These are phyloP conservation scores for Melipona beecheii DNA, from an alignment of 2,888 invertebrate genomes.

Conservation along the genomic window DNA sequence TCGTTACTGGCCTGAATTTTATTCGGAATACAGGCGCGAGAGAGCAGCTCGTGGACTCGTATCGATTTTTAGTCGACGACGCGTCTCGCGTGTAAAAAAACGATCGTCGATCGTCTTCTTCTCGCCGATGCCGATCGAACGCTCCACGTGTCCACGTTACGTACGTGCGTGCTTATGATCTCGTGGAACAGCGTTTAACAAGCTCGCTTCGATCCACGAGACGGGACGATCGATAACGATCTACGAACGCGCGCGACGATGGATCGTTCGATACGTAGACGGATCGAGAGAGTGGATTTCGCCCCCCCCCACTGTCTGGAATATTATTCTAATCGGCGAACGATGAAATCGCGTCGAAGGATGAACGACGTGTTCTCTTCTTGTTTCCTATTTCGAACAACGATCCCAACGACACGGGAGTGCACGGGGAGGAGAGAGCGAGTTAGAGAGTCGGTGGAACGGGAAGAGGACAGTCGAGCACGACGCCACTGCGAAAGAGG, in stretches of 20 bases:
- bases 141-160: background rate
- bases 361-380: constrained; percentile 7
- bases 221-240: constrained; percentile 5
- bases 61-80: constrained; percentile 58
- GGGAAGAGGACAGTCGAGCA: constrained; percentile 16
- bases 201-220: background rate
- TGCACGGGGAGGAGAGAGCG: background rate
- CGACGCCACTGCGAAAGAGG: constrained; percentile 34
- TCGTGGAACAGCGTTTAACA: background rate
- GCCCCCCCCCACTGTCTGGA: background rate
- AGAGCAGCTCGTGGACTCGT: constrained; percentile 46
- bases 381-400: constrained; percentile 12
- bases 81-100: constrained; percentile 43
- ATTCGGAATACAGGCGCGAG: constrained; percentile 73
- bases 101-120: constrained; percentile 16
- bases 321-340: constrained; percentile 27
- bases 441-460: background rate
- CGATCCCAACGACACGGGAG: background rate
- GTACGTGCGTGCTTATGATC: background rate
- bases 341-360: constrained; percentile 23
- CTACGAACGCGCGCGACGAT: background rate
- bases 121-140: background rate
- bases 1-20: constrained; percentile 80
- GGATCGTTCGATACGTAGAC: background rate
- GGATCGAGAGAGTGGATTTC: background rate